Evolutionary conservation across 2,797 vertebrate genomes (phyloP).

Genomic region (Alexandromys oeconomus): DNA sequence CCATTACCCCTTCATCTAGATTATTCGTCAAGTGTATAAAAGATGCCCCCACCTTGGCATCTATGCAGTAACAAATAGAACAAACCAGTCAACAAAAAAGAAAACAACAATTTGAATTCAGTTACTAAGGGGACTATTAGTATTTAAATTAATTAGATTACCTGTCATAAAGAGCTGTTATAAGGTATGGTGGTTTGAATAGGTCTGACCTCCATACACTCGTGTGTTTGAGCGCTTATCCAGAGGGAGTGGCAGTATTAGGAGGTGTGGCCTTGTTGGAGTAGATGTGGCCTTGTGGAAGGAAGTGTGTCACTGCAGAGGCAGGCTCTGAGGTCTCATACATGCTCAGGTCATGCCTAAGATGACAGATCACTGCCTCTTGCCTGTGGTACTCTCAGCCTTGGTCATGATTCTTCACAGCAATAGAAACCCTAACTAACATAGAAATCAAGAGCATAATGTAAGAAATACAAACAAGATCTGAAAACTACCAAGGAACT

Average conservation of each 20-base stretch:
- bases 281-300: not conserved
- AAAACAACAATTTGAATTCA: not conserved
- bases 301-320: not conserved
- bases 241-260: not conserved
- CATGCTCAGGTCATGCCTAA: not conserved
- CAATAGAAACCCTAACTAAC: not conserved
- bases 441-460: not conserved
- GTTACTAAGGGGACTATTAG: not conserved
- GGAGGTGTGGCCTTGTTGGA: not conserved
- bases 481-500: not conserved
- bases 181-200: not conserved
- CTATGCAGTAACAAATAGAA: not conserved
- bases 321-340: not conserved
- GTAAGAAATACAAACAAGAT: not conserved
- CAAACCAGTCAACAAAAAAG: not conserved
- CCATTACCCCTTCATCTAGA: not conserved
- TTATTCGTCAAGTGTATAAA: not conserved
- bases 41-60: not conserved
- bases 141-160: slow-evolving; percentile 21
- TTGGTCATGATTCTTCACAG: not conserved
- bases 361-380: not conserved
- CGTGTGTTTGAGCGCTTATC: not conserved
- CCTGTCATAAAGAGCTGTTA: not conserved
- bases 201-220: not conserved
- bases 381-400: not conserved